These are phyloP conservation scores for Drosophila arizonae DNA, from an alignment of 1,140 invertebrate species.

Conservation along the genomic window DNA sequence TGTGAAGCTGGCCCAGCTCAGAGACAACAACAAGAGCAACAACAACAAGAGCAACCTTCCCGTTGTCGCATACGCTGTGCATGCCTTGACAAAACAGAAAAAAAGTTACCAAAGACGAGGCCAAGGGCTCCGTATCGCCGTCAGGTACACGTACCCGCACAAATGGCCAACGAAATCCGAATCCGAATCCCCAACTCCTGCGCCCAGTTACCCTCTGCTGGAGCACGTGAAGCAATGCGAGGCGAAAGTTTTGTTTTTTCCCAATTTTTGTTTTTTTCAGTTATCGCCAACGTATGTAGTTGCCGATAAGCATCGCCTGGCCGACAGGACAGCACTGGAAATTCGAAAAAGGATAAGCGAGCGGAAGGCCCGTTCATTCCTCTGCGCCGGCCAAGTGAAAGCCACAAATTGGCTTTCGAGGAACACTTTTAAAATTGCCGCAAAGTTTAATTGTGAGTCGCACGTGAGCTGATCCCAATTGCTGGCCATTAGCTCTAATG, in stretches of 20 bases:
- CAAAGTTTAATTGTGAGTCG: slow-evolving; percentile 27
- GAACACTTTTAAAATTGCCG: slow-evolving; percentile 18
- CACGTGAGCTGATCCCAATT: slow-evolving; percentile 19
- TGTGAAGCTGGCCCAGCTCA: slow-evolving; percentile 51
- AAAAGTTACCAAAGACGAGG: slow-evolving; percentile 27
- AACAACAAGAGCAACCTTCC: slow-evolving; percentile 3
- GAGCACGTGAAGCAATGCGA: slow-evolving; percentile 8
- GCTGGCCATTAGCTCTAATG: slow-evolving; percentile 15
- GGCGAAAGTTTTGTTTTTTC: slow-evolving; percentile 54
- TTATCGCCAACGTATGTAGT: slow-evolving; percentile 53
- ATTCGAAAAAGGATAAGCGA: not conserved
- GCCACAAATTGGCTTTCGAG: slow-evolving; percentile 19
- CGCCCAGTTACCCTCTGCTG: not conserved
- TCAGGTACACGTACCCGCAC: slow-evolving; percentile 44
- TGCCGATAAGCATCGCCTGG: slow-evolving; percentile 43
- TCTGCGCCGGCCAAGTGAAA: slow-evolving; percentile 5
- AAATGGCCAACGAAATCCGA: slow-evolving; percentile 32
- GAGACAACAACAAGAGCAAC: slow-evolving; percentile 29
- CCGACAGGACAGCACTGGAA: slow-evolving; percentile 2
- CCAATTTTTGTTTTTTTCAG: slow-evolving; percentile 46
- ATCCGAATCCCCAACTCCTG: not conserved
- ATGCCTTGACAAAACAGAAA: slow-evolving; percentile 7
- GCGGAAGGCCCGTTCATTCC: slow-evolving; percentile 9
- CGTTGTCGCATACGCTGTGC: slow-evolving; percentile 6
- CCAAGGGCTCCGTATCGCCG: slow-evolving; percentile 11